Evolutionary conservation across 2,113 vertebrate genomes (phyloP).

Genomic region (Benthochromis sp.): DNA sequence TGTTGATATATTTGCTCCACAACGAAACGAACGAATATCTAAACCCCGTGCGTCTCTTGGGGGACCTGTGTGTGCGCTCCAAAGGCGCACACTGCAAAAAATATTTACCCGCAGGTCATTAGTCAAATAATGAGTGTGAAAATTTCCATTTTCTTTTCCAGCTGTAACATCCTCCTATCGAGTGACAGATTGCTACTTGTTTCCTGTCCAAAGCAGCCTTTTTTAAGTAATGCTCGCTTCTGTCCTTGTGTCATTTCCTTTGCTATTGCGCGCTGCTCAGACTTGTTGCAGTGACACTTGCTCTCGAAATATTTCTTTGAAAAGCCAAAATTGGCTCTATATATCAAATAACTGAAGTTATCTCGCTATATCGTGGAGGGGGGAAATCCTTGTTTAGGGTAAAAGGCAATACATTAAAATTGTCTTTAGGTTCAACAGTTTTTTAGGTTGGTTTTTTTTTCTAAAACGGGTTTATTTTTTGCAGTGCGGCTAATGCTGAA

Average conservation of each 20-base stretch:
- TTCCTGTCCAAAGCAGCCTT: neutral
- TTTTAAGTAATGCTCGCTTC: neutral
- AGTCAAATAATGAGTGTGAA: neutral
- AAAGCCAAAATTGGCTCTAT: neutral
- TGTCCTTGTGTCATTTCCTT: neutral
- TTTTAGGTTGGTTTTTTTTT: neutral
- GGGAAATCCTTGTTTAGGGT: neutral
- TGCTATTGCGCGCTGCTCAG: neutral
- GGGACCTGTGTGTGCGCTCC: constrained; percentile 16
- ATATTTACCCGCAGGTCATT: neutral
- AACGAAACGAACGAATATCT: neutral
- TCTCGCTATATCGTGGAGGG: neutral
- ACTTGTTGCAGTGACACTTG: neutral
- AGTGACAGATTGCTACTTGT: neutral
- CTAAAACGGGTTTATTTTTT: constrained; percentile 24
- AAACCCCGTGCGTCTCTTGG: neutral
- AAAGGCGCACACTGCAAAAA: constrained; percentile 36
- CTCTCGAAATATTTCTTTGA: neutral
- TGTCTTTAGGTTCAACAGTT: neutral
- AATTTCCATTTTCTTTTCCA: neutral
- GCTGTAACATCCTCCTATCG: neutral
- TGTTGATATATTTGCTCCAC: neutral
- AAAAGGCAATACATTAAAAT: neutral
- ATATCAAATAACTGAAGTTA: neutral
- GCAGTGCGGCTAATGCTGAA: constrained; percentile 35